Evolutionary conservation across 1,140 invertebrate species (phyloP).

Genomic region (Stegodyphus mimosarum): DNA sequence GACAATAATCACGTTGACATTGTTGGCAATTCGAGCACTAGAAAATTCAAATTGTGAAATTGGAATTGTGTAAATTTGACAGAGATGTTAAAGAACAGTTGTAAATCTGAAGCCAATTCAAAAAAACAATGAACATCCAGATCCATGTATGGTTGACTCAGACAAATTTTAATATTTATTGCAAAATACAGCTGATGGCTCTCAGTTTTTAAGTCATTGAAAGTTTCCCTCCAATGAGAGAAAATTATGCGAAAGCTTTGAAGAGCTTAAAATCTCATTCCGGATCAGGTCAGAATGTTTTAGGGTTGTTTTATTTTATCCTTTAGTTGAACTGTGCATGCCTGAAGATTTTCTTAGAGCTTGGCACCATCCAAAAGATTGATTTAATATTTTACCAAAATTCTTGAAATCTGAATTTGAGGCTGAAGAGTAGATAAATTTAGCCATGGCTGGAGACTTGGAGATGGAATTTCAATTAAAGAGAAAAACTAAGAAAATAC

Average conservation of each 20-base stretch:
- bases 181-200: conserved; percentile 12
- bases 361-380: conserved; percentile 61
- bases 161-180: conserved; percentile 65
- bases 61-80: background rate
- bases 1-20: background rate
- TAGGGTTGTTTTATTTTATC: conserved; percentile 64
- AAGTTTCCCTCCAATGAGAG: conserved; percentile 48
- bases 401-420: conserved; percentile 22
- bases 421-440: background rate
- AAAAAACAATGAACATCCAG: conserved; percentile 64
- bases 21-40: background rate
- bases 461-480: background rate
- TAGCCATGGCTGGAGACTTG: background rate
- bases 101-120: conserved; percentile 65
- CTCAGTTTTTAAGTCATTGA: conserved; percentile 53
- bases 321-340: conserved; percentile 66
- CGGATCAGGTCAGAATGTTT: conserved; percentile 53
- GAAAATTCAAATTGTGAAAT: background rate
- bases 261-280: conserved; percentile 54
- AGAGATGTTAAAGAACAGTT: conserved; percentile 64
- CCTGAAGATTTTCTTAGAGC: conserved; percentile 64
- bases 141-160: conserved; percentile 58
- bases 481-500: background rate
- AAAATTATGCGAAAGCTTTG: conserved; percentile 63
- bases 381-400: conserved; percentile 8